A percentile compares a stretch with the other conserved stretches of the same genome.
Conservation (phyloP, 2,888 invertebrate genomes). For the Sipha maydis region DNA sequence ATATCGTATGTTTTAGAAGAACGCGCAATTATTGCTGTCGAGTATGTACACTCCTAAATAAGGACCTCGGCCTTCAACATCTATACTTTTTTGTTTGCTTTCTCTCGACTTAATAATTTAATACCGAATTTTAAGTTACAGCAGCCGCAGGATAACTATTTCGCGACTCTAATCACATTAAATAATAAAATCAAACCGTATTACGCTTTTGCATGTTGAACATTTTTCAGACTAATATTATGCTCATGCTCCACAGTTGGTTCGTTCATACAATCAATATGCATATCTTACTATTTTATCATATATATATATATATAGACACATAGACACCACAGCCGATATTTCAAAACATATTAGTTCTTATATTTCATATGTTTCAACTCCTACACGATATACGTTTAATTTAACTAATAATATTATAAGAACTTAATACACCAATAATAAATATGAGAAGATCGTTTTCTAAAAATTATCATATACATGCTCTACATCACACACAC, state of each 20-base stretch:
- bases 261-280: background rate
- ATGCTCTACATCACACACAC: background rate
- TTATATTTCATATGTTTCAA: background rate
- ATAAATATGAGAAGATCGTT: slow-evolving; percentile 1
- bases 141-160: background rate
- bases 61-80: slow-evolving; percentile 52
- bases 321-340: background rate
- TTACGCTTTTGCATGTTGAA: background rate
- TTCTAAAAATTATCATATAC: background rate
- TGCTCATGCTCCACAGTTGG: background rate
- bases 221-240: background rate
- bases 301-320: background rate
- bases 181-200: background rate
- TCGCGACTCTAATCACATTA: background rate
- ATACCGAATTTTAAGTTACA: background rate
- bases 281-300: background rate
- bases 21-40: background rate
- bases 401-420: background rate
- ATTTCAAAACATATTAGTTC: slow-evolving; percentile 3
- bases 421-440: background rate
- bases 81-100: slow-evolving; percentile 46
- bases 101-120: slow-evolving; percentile 43
- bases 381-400: background rate
- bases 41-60: slow-evolving; percentile 48
- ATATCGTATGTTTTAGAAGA: background rate